Evolutionary conservation across 2,888 invertebrate species (phyloP).

Genomic region (Apoda limacodes): DNA sequence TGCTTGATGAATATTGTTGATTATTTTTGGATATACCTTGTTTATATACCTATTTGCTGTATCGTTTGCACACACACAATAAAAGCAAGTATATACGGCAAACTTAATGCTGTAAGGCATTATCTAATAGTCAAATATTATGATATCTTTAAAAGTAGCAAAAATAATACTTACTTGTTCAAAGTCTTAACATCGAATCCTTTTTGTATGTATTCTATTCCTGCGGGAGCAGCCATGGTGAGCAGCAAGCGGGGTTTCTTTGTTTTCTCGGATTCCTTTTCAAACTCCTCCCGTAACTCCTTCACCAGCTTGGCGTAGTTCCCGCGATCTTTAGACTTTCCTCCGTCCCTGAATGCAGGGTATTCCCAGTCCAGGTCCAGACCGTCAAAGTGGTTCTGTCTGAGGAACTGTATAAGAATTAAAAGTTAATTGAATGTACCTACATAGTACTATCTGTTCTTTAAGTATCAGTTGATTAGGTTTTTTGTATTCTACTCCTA

Average conservation of each 20-base stretch:
- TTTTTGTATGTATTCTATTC: slow-evolving; percentile 92
- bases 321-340: slow-evolving; percentile 83
- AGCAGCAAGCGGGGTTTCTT: slow-evolving; percentile 82
- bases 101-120: too few species aligned
- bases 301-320: slow-evolving; percentile 90
- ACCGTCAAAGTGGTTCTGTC: slow-evolving; percentile 94
- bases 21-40: too few species aligned
- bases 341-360: slow-evolving; percentile 84
- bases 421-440: not conserved
- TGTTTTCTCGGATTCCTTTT: slow-evolving; percentile 85
- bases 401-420: slow-evolving; percentile 70
- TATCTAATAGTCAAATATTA: too few species aligned
- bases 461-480: too few species aligned
- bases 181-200: slow-evolving; percentile 92
- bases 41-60: too few species aligned
- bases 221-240: slow-evolving; percentile 95
- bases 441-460: too few species aligned
- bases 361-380: slow-evolving; percentile 95
- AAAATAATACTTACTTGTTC: slow-evolving; percentile 75
- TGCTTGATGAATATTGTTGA: too few species aligned
- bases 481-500: too few species aligned
- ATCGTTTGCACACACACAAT: too few species aligned
- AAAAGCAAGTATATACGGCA: too few species aligned
- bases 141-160: too few species aligned
- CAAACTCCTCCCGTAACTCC: slow-evolving; percentile 91